phyloP scores from a whole-genome alignment of 2,113 vertebrate genomes.

The Rhineura floridana region DNA sequence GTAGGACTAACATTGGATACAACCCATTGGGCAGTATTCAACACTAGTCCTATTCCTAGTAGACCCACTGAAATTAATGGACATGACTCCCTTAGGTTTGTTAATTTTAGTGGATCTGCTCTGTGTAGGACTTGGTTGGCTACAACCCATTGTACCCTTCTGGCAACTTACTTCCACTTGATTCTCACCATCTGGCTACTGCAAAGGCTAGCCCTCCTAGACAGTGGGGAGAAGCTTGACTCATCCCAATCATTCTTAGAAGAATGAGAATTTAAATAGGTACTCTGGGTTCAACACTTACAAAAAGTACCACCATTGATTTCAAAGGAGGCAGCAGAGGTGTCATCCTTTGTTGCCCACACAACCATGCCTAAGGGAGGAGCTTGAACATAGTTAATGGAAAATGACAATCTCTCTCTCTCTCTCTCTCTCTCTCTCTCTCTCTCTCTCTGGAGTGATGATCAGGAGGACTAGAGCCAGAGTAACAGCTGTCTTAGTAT shows the following conservation, averaged over 20 bases:
- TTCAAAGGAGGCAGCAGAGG: constrained; percentile 10
- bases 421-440: too few species aligned
- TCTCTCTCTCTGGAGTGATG: not conserved
- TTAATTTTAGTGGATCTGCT: too few species aligned
- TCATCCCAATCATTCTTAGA: not conserved
- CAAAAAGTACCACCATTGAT: not conserved
- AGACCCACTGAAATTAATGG: too few species aligned
- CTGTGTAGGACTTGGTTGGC: too few species aligned
- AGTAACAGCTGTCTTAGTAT: not conserved
- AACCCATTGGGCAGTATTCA: too few species aligned
- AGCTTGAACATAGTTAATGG: not conserved
- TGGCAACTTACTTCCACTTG: not conserved
- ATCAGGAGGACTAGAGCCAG: not conserved
- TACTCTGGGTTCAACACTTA: not conserved
- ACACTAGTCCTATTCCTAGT: too few species aligned
- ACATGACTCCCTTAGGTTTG: too few species aligned
- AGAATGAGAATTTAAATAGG: not conserved
- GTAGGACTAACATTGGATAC: too few species aligned
- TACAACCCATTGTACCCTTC: not conserved
- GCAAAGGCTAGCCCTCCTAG: not conserved
- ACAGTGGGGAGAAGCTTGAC: too few species aligned
- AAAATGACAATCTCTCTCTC: not conserved
- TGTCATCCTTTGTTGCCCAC: not conserved
- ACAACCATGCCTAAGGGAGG: too few species aligned
- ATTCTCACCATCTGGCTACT: not conserved